A percentile compares a stretch with the other conserved stretches of the same genome.
Conservation (phyloP, 2,888 invertebrate species). For the Idaea straminata region DNA sequence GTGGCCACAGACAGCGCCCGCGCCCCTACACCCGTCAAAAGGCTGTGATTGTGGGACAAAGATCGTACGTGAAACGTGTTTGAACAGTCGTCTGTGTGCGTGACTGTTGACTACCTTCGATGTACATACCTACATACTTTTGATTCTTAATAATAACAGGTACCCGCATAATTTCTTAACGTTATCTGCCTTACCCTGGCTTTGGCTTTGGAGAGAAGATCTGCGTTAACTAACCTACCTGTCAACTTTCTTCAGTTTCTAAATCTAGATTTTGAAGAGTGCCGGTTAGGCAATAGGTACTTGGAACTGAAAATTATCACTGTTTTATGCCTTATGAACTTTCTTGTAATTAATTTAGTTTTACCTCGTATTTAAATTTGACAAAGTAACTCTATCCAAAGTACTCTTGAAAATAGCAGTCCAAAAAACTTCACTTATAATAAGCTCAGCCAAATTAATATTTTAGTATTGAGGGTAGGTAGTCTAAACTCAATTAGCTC, state of each 20-base stretch:
- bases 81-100: conserved; percentile 46
- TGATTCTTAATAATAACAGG: neutral
- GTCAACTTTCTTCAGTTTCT: neutral
- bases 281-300: too few species aligned
- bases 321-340: too few species aligned
- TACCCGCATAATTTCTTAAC: neutral
- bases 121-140: neutral
- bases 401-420: too few species aligned
- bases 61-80: conserved; percentile 70
- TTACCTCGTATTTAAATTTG: too few species aligned
- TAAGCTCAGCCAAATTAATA: too few species aligned
- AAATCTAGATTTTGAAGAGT: neutral
- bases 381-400: too few species aligned
- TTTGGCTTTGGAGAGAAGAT: neutral
- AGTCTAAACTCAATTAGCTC: too few species aligned
- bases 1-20: conserved; percentile 17
- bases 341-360: too few species aligned
- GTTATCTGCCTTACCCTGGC: neutral
- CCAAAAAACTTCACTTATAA: too few species aligned
- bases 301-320: too few species aligned
- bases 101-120: conserved; percentile 11
- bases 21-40: conserved; percentile 47
- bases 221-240: neutral
- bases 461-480: too few species aligned
- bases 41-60: conserved; percentile 69